Conservation (phyloP, 1,140 invertebrate species). For the Trialeurodes vaporariorum region DNA sequence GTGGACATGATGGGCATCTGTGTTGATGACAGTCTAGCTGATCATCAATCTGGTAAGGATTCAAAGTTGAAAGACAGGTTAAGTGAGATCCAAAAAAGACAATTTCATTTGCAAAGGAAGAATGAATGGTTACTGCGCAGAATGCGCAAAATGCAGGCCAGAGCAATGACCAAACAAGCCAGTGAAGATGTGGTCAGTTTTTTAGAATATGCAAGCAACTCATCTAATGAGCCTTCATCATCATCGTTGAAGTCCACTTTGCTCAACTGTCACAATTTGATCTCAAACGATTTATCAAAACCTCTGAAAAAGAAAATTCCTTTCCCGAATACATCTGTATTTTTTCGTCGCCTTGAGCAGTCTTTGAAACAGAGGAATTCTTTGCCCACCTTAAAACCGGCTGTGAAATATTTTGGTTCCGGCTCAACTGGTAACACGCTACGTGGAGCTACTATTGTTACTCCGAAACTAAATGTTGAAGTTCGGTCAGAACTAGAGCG, state of each 20-base stretch:
- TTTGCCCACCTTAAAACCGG: slow-evolving; percentile 13
- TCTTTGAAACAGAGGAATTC: slow-evolving; percentile 25
- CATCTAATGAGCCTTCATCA: not conserved
- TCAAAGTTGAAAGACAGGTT: slow-evolving; percentile 30
- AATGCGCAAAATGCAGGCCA: slow-evolving; percentile 58
- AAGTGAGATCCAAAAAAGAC: slow-evolving; percentile 36
- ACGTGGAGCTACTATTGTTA: slow-evolving; percentile 38
- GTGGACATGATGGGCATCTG: slow-evolving; percentile 42
- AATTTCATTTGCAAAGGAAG: slow-evolving; percentile 50
- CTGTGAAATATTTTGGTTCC: slow-evolving; percentile 44
- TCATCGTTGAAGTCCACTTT: not conserved
- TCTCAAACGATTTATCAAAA: not conserved
- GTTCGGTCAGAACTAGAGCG: slow-evolving; percentile 44
- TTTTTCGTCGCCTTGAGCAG: slow-evolving; percentile 42
- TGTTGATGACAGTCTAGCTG: slow-evolving; percentile 38
- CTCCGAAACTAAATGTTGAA: slow-evolving; percentile 35
- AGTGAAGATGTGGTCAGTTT: slow-evolving; percentile 60
- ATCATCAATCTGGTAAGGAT: not conserved
- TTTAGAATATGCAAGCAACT: slow-evolving; percentile 49
- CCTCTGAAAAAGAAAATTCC: not conserved
- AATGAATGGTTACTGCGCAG: slow-evolving; percentile 57
- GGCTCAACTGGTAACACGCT: slow-evolving; percentile 29
- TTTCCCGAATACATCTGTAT: slow-evolving; percentile 36
- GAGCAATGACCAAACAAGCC: slow-evolving; percentile 56
- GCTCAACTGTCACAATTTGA: not conserved